phyloP scores from a whole-genome alignment of 2,888 invertebrate species.

The Drosophila greeni region DNA sequence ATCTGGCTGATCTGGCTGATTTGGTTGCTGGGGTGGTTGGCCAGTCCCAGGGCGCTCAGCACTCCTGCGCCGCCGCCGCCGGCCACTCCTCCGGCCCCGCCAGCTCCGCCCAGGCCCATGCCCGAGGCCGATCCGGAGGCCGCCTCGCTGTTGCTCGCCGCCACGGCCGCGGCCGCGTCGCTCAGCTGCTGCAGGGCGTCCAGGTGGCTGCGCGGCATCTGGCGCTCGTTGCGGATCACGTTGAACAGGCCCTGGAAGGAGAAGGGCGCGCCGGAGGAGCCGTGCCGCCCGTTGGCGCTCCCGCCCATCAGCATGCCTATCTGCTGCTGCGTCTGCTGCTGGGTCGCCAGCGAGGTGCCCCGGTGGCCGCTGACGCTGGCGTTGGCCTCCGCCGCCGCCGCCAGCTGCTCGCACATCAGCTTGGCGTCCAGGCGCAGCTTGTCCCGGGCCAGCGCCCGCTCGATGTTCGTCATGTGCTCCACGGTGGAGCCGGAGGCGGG shows the following conservation, averaged over 20 bases:
- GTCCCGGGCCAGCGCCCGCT: constrained; percentile 70
- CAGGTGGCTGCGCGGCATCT: constrained; percentile 45
- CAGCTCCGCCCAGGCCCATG: constrained; percentile 10
- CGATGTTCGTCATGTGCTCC: constrained; percentile 71
- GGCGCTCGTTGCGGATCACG: constrained; percentile 70
- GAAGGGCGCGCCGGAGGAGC: constrained; percentile 43
- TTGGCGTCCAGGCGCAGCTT: constrained; percentile 71
- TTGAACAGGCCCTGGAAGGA: constrained; percentile 75
- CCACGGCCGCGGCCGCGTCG: constrained; percentile 46
- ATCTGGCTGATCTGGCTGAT: constrained; percentile 44
- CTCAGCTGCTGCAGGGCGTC: constrained; percentile 58
- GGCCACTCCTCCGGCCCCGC: constrained; percentile 5
- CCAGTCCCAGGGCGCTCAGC: constrained; percentile 26
- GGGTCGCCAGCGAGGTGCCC: constrained; percentile 3
- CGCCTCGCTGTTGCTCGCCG: constrained; percentile 22
- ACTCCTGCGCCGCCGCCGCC: constrained; percentile 16
- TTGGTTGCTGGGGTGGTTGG: constrained; percentile 42
- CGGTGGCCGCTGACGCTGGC: constrained; percentile 22
- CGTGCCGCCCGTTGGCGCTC: constrained; percentile 48
- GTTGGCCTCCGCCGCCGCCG: constrained; percentile 38
- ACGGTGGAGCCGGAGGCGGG: constrained; percentile 56
- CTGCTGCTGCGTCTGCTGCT: constrained; percentile 35
- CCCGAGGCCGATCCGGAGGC: constrained; percentile 33
- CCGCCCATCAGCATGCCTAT: constrained; percentile 62
- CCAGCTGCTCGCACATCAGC: constrained; percentile 67